Percentiles rank a stretch among this genome's conserved stretches.
Conservation (phyloP, 37 sponge, comb jelly and placozoan species). For the Agelas oroides region DNA sequence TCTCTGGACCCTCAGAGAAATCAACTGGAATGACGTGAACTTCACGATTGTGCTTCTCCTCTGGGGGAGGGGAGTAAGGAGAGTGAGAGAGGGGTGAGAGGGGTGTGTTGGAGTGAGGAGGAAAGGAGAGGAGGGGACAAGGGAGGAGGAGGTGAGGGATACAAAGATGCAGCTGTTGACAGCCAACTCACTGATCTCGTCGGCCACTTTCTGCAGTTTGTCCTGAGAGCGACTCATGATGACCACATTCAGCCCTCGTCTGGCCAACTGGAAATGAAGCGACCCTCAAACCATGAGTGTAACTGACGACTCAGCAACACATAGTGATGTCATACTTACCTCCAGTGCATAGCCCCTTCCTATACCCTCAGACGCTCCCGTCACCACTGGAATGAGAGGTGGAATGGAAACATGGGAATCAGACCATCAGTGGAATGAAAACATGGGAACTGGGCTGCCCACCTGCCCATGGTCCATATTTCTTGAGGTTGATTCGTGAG, state of each 20-base stretch:
- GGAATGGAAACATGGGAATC: too few species aligned
- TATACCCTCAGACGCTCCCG: constrained; percentile 77
- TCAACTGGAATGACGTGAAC: constrained; percentile 57
- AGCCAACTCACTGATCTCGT: constrained; percentile 40
- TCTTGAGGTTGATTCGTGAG: constrained; percentile 56
- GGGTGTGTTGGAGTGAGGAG: neutral
- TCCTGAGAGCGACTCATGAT: constrained; percentile 56
- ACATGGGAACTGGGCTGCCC: neutral
- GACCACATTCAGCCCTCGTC: constrained; percentile 61
- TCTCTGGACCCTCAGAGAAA: constrained; percentile 47
- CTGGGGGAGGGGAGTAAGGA: constrained; percentile 1
- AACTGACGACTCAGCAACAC: too few species aligned
- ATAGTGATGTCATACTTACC: constrained; percentile 4
- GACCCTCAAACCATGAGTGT: too few species aligned
- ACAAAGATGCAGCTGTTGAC: too few species aligned
- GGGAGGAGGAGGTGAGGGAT: too few species aligned
- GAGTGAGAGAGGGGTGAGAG: too few species aligned
- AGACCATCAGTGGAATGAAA: too few species aligned
- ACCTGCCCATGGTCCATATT: constrained; percentile 80
- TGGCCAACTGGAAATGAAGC: constrained; percentile 40
- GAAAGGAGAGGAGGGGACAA: neutral
- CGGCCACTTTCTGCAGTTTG: constrained; percentile 40
- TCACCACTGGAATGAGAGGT: constrained; percentile 34
- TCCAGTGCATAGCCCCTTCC: constrained; percentile 69
- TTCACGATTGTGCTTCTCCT: constrained; percentile 47